Conservation (phyloP, 2,888 invertebrate genomes). For the Parnassius mnemosyne region DNA sequence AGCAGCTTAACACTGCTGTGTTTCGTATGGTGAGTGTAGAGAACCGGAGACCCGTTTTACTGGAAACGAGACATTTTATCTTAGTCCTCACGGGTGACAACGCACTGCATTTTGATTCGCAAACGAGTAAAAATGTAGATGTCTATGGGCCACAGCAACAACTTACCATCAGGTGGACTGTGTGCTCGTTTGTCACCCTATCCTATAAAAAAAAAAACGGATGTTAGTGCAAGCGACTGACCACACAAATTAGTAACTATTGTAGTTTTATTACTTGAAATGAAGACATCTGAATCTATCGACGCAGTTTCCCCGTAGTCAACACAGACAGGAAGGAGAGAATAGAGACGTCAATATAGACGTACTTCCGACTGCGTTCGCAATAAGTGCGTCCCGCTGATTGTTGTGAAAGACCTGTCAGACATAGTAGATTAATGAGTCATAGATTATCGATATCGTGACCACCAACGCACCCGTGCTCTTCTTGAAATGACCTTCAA, state of each 20-base stretch:
- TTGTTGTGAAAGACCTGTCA: conserved; percentile 76
- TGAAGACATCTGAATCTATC: conserved; percentile 11
- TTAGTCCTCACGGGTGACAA: too few relatives aligned
- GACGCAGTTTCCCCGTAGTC: conserved; percentile 28
- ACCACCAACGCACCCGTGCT: conserved; percentile 44
- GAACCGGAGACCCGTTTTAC: too few relatives aligned
- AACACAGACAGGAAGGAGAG: conserved; percentile 51
- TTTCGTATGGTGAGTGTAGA: too few relatives aligned
- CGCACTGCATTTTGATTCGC: too few relatives aligned
- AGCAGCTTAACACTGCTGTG: too few relatives aligned
- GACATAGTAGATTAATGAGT: conserved; percentile 59
- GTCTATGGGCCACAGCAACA: too few relatives aligned
- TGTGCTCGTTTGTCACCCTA: too few relatives aligned
- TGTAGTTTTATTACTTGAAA: conserved; percentile 14
- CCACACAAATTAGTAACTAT: conserved; percentile 9
- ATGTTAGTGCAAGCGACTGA: neutral
- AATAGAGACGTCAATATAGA: conserved; percentile 68
- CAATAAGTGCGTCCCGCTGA: conserved; percentile 61
- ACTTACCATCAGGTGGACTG: too few relatives aligned
- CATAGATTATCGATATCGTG: conserved; percentile 46
- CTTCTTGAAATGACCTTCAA: conserved; percentile 35
- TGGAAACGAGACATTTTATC: too few relatives aligned
- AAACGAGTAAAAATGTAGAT: too few relatives aligned
- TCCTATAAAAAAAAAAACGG: too few relatives aligned
- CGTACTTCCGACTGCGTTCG: conserved; percentile 57